Evolutionary conservation across 2,888 invertebrate species (phyloP).

Genomic region (Thysanoteuthis rhombus): DNA sequence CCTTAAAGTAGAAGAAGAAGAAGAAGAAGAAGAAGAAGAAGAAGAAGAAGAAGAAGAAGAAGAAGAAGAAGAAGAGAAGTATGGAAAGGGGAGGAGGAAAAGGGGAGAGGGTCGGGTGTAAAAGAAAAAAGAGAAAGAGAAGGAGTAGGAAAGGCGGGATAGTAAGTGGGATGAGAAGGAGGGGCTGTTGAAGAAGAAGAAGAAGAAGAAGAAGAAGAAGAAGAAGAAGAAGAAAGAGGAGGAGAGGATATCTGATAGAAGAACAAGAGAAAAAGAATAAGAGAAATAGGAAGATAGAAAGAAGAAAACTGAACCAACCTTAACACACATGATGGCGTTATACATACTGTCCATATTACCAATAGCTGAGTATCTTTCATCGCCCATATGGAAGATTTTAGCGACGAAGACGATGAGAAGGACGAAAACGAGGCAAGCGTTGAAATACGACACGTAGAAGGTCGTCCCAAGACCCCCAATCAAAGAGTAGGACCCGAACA

Average conservation of each 20-base stretch:
- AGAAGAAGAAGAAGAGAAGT: neutral
- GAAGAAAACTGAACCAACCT: slow-evolving; percentile 25
- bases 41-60: neutral
- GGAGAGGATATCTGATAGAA: neutral
- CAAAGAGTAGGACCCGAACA: slow-evolving; percentile 63
- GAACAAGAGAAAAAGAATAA: neutral
- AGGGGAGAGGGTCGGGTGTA: too few relatives aligned
- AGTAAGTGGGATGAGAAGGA: neutral
- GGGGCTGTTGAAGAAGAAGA: neutral
- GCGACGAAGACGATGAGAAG: slow-evolving; percentile 61
- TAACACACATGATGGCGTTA: slow-evolving; percentile 54
- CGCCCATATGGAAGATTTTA: slow-evolving; percentile 56
- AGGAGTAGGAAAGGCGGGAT: too few relatives aligned
- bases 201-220: neutral
- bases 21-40: too few relatives aligned
- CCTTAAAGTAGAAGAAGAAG: too few relatives aligned
- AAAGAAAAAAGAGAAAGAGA: too few relatives aligned
- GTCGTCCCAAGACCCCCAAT: slow-evolving; percentile 65
- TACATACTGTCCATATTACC: slow-evolving; percentile 58
- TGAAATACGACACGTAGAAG: slow-evolving; percentile 65
- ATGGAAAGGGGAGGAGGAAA: neutral
- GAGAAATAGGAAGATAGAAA: neutral
- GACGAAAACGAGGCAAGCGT: slow-evolving; percentile 62
- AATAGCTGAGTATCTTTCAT: slow-evolving; percentile 47
- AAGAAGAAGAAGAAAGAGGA: neutral